Evolutionary conservation across 2,888 invertebrate genomes (phyloP).

Genomic region (Sussaba pulchella): DNA sequence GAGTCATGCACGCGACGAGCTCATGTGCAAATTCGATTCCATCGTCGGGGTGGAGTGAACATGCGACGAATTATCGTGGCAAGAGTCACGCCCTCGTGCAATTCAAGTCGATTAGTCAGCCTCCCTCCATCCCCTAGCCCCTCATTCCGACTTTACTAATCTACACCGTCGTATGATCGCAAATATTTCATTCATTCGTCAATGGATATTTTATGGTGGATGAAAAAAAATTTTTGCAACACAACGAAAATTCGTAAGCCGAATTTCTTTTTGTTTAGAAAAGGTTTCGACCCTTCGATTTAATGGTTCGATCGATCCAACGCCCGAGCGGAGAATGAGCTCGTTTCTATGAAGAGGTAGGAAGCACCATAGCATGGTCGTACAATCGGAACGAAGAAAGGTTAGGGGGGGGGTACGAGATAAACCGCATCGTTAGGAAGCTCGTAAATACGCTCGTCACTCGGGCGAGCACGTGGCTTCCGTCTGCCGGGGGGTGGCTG

Average conservation of each 20-base stretch:
- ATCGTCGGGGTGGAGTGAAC: neutral
- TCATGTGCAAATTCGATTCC: conserved; percentile 29
- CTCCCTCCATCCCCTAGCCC: conserved; percentile 19
- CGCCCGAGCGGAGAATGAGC: neutral
- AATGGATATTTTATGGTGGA: no score
- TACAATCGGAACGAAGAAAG: conserved; percentile 48
- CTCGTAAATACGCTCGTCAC: conserved; percentile 59
- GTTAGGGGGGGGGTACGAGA: conserved; percentile 25
- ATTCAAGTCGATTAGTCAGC: conserved; percentile 65
- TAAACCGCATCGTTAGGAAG: conserved; percentile 66
- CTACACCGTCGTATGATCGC: conserved; percentile 14
- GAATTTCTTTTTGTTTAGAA: neutral
- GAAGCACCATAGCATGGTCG: neutral
- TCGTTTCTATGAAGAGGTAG: conserved; percentile 12
- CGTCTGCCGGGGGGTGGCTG: conserved; percentile 19
- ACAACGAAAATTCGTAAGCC: no score
- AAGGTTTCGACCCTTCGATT: neutral
- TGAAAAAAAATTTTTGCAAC: no score
- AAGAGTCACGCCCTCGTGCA: conserved; percentile 51
- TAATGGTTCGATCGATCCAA: conserved; percentile 5
- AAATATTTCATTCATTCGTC: conserved; percentile 13
- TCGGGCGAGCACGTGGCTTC: conserved; percentile 50
- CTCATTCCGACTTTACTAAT: conserved; percentile 27
- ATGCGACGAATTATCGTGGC: conserved; percentile 53
- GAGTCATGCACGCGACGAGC: conserved; percentile 70